Base-by-base conservation (phyloP, 2,888 invertebrate species). In the Thelaira solivaga region DNA sequence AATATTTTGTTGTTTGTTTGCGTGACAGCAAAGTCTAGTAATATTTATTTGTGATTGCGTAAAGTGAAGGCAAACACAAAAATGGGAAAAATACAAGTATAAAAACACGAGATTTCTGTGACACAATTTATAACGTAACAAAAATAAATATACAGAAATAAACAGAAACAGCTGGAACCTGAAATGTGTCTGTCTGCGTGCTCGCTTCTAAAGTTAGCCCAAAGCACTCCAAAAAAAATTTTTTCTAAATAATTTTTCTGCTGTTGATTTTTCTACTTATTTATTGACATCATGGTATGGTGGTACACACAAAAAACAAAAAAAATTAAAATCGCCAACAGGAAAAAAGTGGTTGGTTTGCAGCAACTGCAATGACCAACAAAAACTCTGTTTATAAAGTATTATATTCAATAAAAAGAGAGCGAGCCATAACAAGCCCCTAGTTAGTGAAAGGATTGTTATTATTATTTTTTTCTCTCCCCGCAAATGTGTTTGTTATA, bases 101-200 rank as follows among this genome's bases (percentile, higher is more conserved):
- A 29, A 3, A 51, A 51, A 41, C 16, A 31, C 1, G 13, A 36
- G 47, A 69, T 69, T 45, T 57, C 69, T 76, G 69, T 76, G 69
- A 69, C 75, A 76, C 57, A 76, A 64, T 76, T 76, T 64, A 41
- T 34, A 31, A 26, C 29, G 20, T 31, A 51, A 31, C 61, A 39
- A 55, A 29, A 72, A 26, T 18, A 13, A 59, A 43, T 51, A 18
- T 34, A 43, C 24, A 55, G 20, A 68, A 36, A 36, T 36, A 11
- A 53, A 53, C 24, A 65, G 7, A 31, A 31, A 6, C 16, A 51
- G 8, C 39, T 49, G 22, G 24, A 39, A 49, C n/a, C n/a, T n/a
- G n/a, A n/a, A n/a, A n/a, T n/a, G n/a, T n/a, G n/a, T n/a, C n/a
- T n/a, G n/a, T n/a, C n/a, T n/a, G n/a, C n/a, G n/a, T n/a, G n/a